phyloP scores from a whole-genome alignment of 2,113 vertebrate species.

The Acanthochromis polyacanthus region DNA sequence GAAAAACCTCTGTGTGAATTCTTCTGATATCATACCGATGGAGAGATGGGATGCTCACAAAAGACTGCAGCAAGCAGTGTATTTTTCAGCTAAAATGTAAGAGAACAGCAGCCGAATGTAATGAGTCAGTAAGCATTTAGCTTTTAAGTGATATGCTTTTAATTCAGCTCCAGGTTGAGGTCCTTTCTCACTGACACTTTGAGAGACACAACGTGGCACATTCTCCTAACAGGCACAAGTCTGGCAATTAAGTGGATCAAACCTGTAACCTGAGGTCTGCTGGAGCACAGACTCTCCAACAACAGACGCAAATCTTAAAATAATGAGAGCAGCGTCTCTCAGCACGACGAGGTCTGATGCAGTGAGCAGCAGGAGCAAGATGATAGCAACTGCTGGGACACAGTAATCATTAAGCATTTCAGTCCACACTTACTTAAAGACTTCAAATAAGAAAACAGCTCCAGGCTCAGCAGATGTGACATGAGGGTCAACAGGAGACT shows the following conservation, averaged over 20 bases:
- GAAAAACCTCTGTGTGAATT: too few relatives aligned
- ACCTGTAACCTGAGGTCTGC: neutral
- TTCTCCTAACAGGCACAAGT: constrained; percentile 13
- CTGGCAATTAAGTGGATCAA: constrained; percentile 9
- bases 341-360: constrained; percentile 6
- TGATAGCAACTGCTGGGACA: neutral
- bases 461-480: neutral
- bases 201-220: constrained; percentile 21
- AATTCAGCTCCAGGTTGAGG: constrained; percentile 14
- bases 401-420: neutral
- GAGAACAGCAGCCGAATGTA: constrained; percentile 14
- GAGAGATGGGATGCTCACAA: neutral
- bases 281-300: neutral
- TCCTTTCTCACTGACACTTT: neutral
- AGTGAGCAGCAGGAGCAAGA: neutral
- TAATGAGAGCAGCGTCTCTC: constrained; percentile 3
- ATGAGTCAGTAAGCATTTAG: constrained; percentile 27
- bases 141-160: constrained; percentile 15
- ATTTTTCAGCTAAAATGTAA: constrained; percentile 8
- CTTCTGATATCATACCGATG: too few relatives aligned
- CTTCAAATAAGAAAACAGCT: neutral
- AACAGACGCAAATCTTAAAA: constrained; percentile 25
- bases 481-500: neutral
- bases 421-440: neutral
- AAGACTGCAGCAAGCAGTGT: neutral